Base-by-base conservation (phyloP, 2,888 invertebrate genomes). In the Anagyrus pseudococci region DNA sequence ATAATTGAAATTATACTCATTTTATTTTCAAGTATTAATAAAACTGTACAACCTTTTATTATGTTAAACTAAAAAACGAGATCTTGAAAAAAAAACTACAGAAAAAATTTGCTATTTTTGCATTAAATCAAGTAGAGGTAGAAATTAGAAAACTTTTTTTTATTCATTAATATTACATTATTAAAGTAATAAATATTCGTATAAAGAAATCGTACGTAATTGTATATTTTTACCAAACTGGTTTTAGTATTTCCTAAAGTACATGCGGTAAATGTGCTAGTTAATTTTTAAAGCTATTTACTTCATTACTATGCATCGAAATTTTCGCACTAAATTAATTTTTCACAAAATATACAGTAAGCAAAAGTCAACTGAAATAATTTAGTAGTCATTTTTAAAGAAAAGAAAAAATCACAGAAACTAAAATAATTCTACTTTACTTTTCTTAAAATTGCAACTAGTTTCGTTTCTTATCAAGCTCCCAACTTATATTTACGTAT, bases 11-110 rank as follows among this genome's bases (percentile, higher is more conserved):
- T 7, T 10, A 7, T 29, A 8, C 10, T 13, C 33, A 37, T 8
- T 37, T 37, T 2, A 22, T 22, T 58, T 64, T 58, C 44, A 58
- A 61, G 58, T 61, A 53, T 58, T 53, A 53, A 60, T 57, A 57
- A 58, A 64, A 64, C 54, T 64, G 49, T 61, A 64, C 64, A 64
- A 37, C 40, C 29, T 37, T 53, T 20, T 52, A 37, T 60, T 49
- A 53, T 33, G 33, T 64, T 58, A 49, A 47, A 20, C 43, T 49
- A 54, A 44, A 41, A 53, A 58, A 64, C 57, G 64, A 64, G 64
- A 64, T 64, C 61, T 61, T 61, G 46, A 13, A 41, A 15, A 44
- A 61, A 53, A 44, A 58, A 54, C 49, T 59, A 64, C n/a, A 29
- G 33, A 53, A 58, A 52, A 44, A 29, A 19, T 43, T 53, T 46